Base-by-base conservation (phyloP, 2,888 invertebrate species). In the Nycteola revayana region DNA sequence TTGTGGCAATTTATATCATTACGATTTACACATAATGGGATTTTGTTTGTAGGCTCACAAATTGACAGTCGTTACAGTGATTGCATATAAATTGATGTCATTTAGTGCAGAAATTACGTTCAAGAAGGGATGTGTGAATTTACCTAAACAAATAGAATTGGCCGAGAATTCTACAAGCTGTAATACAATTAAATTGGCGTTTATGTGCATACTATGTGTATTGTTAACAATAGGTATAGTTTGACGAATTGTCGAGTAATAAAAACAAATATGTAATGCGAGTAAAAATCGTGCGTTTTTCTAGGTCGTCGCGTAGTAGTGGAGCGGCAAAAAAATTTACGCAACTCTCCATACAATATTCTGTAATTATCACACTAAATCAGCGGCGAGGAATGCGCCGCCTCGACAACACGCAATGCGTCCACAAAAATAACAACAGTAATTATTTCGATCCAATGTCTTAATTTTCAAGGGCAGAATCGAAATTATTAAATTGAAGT, bases 61-160 rank as follows among this genome's bases (percentile, higher is more conserved):
- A 72, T 67, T 62, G 60, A 46, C 34, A 50, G 61, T 71, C 60
- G 70, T 75, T 75, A 71, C 37, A 32, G 54, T 75, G 75, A 81
- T 82, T 77, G 74, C 75, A 31, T 77, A 81, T 73, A 79, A 76
- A 81, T 80, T 81, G 77, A 64, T 52, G 66, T 65, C 59, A 53
- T 61, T 69, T 59, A 66, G 68, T 67, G 56, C 48, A 56, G 49
- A 57, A 59, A 69, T 63, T 60, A 59, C 53, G 39, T 36, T 47
- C 41, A 51, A 39, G 47, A 44, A 45, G 47, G 52, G 47, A 48
- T 46, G 41, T 45, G 48, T 42, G 48, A 36, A 23, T 21, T 21
- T 21, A 21, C 6, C 8, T 31, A 11, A 36, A 32, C 21, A 32
- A 48, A 52, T 25, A 21, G 6, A 14, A 14, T 5, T n/a, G n/a